Percentiles rank a stretch among this genome's conserved stretches.
Conservation (phyloP, 2,113 vertebrate species). For the Coracopsis vasa region DNA sequence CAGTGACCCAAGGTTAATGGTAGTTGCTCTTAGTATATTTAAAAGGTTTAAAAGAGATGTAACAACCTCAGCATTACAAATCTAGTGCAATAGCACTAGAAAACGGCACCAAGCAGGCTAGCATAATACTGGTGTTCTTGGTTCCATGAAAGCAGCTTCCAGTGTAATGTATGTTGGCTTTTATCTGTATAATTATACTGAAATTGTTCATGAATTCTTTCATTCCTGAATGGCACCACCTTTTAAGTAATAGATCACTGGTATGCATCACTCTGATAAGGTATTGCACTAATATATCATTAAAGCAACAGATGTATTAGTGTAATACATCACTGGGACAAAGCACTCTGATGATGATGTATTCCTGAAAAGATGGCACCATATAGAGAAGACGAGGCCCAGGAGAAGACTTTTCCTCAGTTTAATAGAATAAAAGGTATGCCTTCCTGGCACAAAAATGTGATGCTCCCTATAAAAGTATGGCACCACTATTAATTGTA, state of each 20-base stretch:
- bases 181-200: constrained; percentile 55
- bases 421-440: constrained; percentile 32
- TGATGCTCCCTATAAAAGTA: background rate
- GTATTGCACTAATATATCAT: constrained; percentile 74
- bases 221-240: constrained; percentile 68
- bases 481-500: background rate
- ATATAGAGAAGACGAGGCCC: background rate
- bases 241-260: constrained; percentile 63
- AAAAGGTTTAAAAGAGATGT: constrained; percentile 69
- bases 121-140: background rate
- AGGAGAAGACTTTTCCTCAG: constrained; percentile 45
- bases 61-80: constrained; percentile 54
- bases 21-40: constrained; percentile 66
- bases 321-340: constrained; percentile 67
- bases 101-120: constrained; percentile 3
- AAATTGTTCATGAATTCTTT: constrained; percentile 49
- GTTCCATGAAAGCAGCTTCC: constrained; percentile 23
- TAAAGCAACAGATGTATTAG: constrained; percentile 72
- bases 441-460: background rate
- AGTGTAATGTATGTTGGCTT: constrained; percentile 2
- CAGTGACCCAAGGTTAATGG: constrained; percentile 65
- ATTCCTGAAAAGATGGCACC: constrained; percentile 55
- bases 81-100: background rate
- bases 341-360: constrained; percentile 60
- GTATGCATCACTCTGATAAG: constrained; percentile 68